phyloP scores from a whole-genome alignment of 2,113 vertebrate species.

The Formicarius rufipectus region DNA sequence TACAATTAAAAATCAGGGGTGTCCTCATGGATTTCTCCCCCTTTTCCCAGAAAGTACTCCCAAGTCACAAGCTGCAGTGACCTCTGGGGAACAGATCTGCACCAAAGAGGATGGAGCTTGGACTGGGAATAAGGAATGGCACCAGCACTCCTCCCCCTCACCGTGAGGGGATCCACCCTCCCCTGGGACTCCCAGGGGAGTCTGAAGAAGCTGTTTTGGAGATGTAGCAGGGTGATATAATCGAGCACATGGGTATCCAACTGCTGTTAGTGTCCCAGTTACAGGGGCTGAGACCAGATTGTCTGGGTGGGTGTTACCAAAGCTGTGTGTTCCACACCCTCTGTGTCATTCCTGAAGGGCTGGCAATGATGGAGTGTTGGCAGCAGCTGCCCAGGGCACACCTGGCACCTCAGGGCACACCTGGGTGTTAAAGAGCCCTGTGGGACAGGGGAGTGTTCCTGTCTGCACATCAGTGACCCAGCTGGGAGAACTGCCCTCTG shows the following conservation, averaged over 20 bases:
- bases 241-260: not conserved
- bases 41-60: not conserved
- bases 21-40: not conserved
- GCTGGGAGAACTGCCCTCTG: no score
- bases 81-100: not conserved
- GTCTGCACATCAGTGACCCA: no score
- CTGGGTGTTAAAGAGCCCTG: no score
- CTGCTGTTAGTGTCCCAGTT: not conserved
- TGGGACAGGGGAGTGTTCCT: no score
- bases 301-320: no score
- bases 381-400: no score
- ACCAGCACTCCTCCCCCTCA: not conserved
- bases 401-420: no score
- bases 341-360: no score
- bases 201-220: not conserved
- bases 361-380: no score
- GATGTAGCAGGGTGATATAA: not conserved
- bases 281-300: no score
- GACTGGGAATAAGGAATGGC: not conserved
- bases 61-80: not conserved
- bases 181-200: not conserved
- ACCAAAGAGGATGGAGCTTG: not conserved
- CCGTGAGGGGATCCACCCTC: accelerated
- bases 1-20: not conserved
- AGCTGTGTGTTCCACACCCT: no score